Conservation (phyloP, 2,797 vertebrate genomes). For the Gymnothorax javanicus region DNA sequence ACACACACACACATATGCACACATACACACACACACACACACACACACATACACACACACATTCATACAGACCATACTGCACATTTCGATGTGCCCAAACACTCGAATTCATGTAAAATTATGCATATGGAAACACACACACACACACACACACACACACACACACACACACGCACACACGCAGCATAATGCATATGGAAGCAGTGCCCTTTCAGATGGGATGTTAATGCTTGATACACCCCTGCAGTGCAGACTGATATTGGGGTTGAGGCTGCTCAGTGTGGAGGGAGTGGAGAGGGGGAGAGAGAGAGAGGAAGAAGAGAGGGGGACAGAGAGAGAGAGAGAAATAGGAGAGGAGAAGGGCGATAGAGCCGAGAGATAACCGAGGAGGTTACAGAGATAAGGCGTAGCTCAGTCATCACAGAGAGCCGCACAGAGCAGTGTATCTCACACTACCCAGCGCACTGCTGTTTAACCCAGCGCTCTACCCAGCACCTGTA, state of each 20-base stretch:
- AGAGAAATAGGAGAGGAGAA: too few relatives aligned
- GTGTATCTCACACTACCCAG: not conserved
- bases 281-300: constrained; percentile 43
- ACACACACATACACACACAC: not conserved
- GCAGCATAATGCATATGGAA: constrained; percentile 51
- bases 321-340: too few relatives aligned
- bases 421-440: constrained; percentile 11
- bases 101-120: not conserved
- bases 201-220: constrained; percentile 49
- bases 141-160: constrained; percentile 1
- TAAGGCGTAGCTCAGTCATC: constrained; percentile 43
- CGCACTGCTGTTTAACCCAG: not conserved
- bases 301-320: not conserved
- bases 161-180: constrained; percentile 26
- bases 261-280: constrained; percentile 46
- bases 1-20: not conserved
- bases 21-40: not conserved
- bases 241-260: constrained; percentile 54
- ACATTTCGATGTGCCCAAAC: not conserved
- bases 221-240: constrained; percentile 58
- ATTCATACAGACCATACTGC: not conserved
- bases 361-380: constrained; percentile 16
- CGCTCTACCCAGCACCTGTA: not conserved
- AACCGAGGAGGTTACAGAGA: constrained; percentile 45
- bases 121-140: constrained; percentile 14